A percentile compares a stretch with the other conserved stretches of the same genome.
These are phyloP conservation scores for Tokudaia tokunoshimensis DNA, from an alignment of 2,797 vertebrate genomes.

Conservation along the genomic window DNA sequence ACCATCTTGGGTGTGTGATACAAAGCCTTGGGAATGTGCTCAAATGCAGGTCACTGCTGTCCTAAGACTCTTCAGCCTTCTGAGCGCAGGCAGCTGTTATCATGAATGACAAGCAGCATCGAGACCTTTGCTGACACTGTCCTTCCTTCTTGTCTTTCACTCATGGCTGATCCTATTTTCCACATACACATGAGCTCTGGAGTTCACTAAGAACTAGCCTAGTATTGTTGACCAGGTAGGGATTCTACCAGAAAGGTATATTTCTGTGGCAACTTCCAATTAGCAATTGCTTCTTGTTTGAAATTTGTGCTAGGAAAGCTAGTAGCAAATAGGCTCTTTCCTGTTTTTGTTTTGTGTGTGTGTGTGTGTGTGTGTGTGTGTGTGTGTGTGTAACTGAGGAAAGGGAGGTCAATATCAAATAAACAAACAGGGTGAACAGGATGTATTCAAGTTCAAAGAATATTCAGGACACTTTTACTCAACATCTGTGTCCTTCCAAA, in stretches of 20 bases:
- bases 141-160: conserved; percentile 91
- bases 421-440: neutral
- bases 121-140: conserved; percentile 87
- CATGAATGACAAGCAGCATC: conserved; percentile 88
- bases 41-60: conserved; percentile 85
- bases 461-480: neutral
- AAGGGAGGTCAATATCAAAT: neutral
- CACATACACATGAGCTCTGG: neutral
- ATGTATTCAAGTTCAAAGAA: conserved; percentile 3
- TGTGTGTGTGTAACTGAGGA: neutral
- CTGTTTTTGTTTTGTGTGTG: neutral
- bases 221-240: neutral
- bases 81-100: conserved; percentile 85
- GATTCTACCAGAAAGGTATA: neutral
- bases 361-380: neutral
- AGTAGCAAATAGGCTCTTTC: neutral
- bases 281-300: neutral
- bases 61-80: conserved; percentile 75
- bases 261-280: neutral
- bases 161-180: conserved; percentile 82
- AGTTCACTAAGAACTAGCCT: neutral
- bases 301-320: neutral
- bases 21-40: conserved; percentile 83
- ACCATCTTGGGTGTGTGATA: conserved; percentile 81
- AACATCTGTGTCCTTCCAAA: neutral